A percentile compares a stretch with the other conserved stretches of the same genome.
phyloP scores from a whole-genome alignment of 2,113 vertebrate genomes.

The Anoplopoma fimbria region DNA sequence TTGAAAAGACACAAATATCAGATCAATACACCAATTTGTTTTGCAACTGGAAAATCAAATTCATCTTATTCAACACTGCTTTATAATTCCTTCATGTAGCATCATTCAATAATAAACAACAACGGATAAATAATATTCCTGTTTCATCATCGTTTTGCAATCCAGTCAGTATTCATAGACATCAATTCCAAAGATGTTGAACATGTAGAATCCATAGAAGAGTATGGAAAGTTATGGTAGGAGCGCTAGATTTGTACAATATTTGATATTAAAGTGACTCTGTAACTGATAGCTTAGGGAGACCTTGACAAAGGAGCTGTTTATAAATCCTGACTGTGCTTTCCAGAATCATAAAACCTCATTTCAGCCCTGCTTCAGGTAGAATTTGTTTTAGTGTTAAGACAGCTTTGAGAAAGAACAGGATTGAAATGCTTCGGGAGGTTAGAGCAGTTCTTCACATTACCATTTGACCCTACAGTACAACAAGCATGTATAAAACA shows the following conservation, averaged over 20 bases:
- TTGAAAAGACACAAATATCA: constrained; percentile 34
- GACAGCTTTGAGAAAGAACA: constrained; percentile 32
- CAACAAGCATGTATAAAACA: constrained; percentile 76
- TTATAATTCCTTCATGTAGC: constrained; percentile 51
- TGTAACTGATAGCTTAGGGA: constrained; percentile 10
- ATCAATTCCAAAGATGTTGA: constrained; percentile 19
- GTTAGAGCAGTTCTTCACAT: constrained; percentile 56
- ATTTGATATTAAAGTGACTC: constrained; percentile 23
- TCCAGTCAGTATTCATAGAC: constrained; percentile 31
- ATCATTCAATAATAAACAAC: constrained; percentile 33
- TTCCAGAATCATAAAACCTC: constrained; percentile 11
- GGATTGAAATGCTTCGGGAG: constrained; percentile 30
- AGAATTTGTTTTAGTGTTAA: constrained; percentile 53
- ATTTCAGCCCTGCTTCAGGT: constrained; percentile 31
- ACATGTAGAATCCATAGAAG: not conserved
- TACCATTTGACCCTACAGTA: constrained; percentile 73
- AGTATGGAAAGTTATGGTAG: not conserved
- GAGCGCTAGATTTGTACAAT: constrained; percentile 8
- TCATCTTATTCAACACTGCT: not conserved
- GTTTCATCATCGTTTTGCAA: constrained; percentile 19
- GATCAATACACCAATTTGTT: constrained; percentile 14
- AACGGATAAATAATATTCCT: constrained; percentile 20
- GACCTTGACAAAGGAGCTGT: constrained; percentile 14
- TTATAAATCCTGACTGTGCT: constrained; percentile 34
- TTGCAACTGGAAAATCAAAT: constrained; percentile 8